Percentiles rank a stretch among this genome's conserved stretches.
Conservation (phyloP, 2,797 vertebrate species). For the Pristis pectinata region DNA sequence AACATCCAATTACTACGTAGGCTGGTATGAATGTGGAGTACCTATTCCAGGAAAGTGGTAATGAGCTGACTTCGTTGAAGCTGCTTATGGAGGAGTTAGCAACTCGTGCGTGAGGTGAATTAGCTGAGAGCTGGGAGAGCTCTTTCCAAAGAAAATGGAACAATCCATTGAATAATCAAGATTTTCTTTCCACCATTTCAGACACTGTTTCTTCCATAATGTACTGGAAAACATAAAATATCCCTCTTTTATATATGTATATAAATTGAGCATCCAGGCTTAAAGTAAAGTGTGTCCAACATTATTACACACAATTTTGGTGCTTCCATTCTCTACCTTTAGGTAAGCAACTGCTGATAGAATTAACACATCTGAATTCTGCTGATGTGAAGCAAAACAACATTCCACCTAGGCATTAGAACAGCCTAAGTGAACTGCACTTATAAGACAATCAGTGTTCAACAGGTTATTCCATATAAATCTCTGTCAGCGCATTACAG, state of each 20-base stretch:
- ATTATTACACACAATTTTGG: not conserved
- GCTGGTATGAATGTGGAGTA: conserved; percentile 97
- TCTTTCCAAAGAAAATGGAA: not conserved
- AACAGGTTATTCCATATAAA: not conserved
- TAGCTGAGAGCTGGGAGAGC: not conserved
- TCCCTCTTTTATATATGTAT: not conserved
- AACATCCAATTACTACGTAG: conserved; percentile 81
- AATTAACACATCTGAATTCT: not conserved
- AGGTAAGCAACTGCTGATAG: not conserved
- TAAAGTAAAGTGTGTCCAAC: not conserved
- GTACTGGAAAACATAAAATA: conserved; percentile 12
- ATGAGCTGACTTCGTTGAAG: conserved; percentile 41
- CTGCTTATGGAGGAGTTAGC: not conserved
- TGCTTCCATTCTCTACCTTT: not conserved
- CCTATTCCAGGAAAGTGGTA: conserved; percentile 98
- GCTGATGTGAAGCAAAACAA: not conserved
- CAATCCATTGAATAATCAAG: conserved; percentile 13
- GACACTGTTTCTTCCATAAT: not conserved
- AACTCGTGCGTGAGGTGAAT: not conserved
- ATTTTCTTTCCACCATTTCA: conserved; percentile 1
- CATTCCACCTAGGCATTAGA: not conserved
- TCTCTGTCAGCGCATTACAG: not conserved
- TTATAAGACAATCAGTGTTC: not conserved
- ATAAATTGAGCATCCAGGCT: not conserved
- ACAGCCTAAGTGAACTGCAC: not conserved